phyloP scores from a whole-genome alignment of 2,113 vertebrate genomes.

The Sylvietta virens region DNA sequence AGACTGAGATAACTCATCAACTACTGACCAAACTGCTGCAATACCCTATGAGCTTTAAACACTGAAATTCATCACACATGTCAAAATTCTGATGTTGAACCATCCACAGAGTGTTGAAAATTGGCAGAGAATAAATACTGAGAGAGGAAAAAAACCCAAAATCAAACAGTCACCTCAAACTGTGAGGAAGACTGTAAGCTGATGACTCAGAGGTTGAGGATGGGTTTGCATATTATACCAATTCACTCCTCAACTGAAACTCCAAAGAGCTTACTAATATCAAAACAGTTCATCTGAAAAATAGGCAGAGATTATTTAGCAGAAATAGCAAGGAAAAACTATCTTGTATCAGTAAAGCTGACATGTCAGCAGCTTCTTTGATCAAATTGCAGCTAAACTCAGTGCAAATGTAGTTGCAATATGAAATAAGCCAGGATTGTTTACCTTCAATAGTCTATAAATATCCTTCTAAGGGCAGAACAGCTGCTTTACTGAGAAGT shows the following conservation, averaged over 20 bases:
- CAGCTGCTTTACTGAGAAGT: constrained; percentile 48
- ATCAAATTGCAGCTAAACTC: constrained; percentile 10
- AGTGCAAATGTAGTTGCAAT: not conserved
- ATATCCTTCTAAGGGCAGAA: constrained; percentile 56
- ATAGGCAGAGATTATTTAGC: constrained; percentile 39
- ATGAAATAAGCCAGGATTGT: constrained; percentile 35
- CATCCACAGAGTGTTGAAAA: not conserved
- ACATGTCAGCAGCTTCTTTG: constrained; percentile 29
- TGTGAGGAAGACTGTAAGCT: constrained; percentile 6
- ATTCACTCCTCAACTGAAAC: constrained; percentile 14
- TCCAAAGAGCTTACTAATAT: constrained; percentile 30
- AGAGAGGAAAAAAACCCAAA: not conserved
- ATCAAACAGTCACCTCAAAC: constrained; percentile 37
- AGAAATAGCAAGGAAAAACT: constrained; percentile 1
- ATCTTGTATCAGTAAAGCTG: constrained; percentile 6
- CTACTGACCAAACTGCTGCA: not conserved
- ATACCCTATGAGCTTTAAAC: not conserved
- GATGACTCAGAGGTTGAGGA: constrained; percentile 30
- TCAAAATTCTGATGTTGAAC: constrained; percentile 22
- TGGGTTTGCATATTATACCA: constrained; percentile 11
- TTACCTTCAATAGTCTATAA: constrained; percentile 56
- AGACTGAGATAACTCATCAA: not conserved
- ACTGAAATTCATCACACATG: not conserved
- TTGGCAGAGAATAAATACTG: constrained; percentile 48
- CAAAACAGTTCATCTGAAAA: constrained; percentile 39